Evolutionary conservation across 2,113 vertebrate genomes (phyloP).

Genomic region (Electrona antarctica): DNA sequence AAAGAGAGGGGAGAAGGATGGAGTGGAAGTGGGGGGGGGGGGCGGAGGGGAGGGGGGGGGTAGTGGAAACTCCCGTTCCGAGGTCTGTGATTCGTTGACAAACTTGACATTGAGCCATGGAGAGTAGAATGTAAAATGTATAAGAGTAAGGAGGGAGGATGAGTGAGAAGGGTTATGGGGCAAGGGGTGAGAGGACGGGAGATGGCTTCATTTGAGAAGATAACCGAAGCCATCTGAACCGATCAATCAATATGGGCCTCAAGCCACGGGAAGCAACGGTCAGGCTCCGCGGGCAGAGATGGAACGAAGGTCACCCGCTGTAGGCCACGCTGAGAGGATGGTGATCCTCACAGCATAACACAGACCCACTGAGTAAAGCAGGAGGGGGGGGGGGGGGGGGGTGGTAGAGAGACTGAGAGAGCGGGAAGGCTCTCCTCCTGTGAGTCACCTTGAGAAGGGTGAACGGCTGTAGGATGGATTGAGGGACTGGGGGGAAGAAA

Average conservation of each 20-base stretch:
- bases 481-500: not conserved
- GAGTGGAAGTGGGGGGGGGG: conserved; percentile 14
- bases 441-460: conserved; percentile 68
- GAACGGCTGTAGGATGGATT: conserved; percentile 21
- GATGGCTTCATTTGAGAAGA: conserved; percentile 32
- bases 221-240: conserved; percentile 39
- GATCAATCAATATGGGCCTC: conserved; percentile 33
- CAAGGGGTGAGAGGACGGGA: conserved; percentile 5
- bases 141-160: not conserved
- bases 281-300: conserved; percentile 1
- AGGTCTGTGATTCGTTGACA: conserved; percentile 32
- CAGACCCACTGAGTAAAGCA: not conserved
- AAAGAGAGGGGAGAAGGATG: conserved; percentile 27
- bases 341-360: not conserved
- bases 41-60: conserved; percentile 34
- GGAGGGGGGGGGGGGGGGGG: not conserved
- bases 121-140: conserved; percentile 3
- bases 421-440: conserved; percentile 1
- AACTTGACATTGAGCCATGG: not conserved
- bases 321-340: not conserved
- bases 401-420: not conserved
- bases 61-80: conserved; percentile 61
- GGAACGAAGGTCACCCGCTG: conserved; percentile 39
- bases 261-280: not conserved
- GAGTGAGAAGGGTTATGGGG: not conserved